Percentiles rank a stretch among this genome's conserved stretches.
phyloP scores from a whole-genome alignment of 2,888 invertebrate species.

The Epinotia nisella region DNA sequence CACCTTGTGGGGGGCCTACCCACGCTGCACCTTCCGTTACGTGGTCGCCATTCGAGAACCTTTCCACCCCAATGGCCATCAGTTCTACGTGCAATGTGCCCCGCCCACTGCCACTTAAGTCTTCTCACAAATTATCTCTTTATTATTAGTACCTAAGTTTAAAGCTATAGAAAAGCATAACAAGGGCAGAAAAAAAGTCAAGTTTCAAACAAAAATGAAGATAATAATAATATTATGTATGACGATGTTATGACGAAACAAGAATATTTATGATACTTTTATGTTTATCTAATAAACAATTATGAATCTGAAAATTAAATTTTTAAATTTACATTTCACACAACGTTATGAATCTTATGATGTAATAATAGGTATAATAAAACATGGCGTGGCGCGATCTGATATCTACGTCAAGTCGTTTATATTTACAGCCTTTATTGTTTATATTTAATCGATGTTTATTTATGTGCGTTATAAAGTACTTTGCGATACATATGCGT shows the following conservation, averaged over 20 bases:
- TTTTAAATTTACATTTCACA: background rate
- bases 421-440: conserved; percentile 7
- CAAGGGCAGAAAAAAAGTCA: no score
- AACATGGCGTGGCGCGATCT: background rate
- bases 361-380: background rate
- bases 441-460: conserved; percentile 23
- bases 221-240: no score
- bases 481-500: background rate
- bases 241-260: background rate
- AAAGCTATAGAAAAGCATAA: no score
- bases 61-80: no score
- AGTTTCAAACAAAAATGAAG: no score
- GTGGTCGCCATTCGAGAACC: no score
- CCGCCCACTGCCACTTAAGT: no score
- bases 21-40: no score
- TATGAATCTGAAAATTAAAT: background rate
- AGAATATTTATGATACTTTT: background rate
- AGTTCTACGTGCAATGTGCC: no score
- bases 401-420: conserved; percentile 9
- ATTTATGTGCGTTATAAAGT: background rate
- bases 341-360: background rate
- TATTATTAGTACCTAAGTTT: no score
- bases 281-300: background rate
- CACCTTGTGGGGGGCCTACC: no score
- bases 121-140: no score